These are phyloP conservation scores for Epicauta chinensis DNA, from an alignment of 1,140 invertebrate species.

Conservation along the genomic window DNA sequence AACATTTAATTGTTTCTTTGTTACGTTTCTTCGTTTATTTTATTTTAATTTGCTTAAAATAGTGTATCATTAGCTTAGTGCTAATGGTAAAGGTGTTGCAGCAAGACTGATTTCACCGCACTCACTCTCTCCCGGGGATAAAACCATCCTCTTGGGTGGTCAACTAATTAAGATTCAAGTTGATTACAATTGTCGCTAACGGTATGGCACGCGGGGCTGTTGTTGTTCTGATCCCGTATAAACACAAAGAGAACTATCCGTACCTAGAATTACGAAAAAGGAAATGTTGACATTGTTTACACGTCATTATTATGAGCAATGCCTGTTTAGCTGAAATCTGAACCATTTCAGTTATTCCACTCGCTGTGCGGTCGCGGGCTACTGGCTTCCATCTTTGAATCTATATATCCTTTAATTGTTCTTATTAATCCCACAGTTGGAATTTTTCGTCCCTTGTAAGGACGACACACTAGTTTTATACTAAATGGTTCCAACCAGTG, in stretches of 20 bases:
- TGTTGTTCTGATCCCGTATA: conserved; percentile 20
- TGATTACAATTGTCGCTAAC: conserved; percentile 41
- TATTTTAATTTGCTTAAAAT: conserved; percentile 32
- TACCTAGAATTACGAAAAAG: conserved; percentile 41
- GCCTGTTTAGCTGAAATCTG: conserved; percentile 34
- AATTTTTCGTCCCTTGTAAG: too few species aligned
- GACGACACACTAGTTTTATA: too few species aligned
- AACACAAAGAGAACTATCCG: conserved; percentile 33
- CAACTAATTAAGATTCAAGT: conserved; percentile 41
- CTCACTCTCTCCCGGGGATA: conserved; percentile 21
- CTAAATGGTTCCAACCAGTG: too few species aligned
- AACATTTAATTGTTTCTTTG: neutral
- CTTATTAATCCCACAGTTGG: too few species aligned
- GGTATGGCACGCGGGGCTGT: conserved; percentile 36
- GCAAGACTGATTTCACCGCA: conserved; percentile 30
- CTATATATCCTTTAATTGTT: conserved; percentile 20
- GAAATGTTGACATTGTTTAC: conserved; percentile 32
- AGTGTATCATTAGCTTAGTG: conserved; percentile 38
- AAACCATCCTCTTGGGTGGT: conserved; percentile 39
- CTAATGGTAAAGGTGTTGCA: conserved; percentile 38
- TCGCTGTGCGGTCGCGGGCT: conserved; percentile 34
- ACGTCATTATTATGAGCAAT: conserved; percentile 38
- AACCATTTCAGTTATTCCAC: conserved; percentile 38
- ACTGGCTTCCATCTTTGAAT: conserved; percentile 29
- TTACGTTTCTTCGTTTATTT: neutral